These are phyloP conservation scores for Xestia sexstrigata DNA, from an alignment of 2,888 invertebrate species.

Conservation along the genomic window DNA sequence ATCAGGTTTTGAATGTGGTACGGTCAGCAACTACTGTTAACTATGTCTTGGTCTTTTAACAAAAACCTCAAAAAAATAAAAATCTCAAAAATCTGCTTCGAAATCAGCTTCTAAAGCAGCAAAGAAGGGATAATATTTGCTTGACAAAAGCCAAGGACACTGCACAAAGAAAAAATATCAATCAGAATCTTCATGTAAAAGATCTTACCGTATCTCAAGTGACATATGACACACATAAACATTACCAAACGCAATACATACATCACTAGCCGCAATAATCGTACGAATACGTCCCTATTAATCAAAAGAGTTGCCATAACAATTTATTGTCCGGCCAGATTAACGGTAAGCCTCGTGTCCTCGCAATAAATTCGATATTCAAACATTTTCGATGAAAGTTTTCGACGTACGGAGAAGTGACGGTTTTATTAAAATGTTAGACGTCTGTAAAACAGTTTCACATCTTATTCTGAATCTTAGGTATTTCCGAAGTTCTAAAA, in stretches of 20 bases:
- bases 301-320: conserved; percentile 78
- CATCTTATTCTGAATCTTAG: not conserved
- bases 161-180: not conserved
- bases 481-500: not conserved
- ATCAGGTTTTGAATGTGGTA: not conserved
- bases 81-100: too few species aligned
- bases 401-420: conserved; percentile 27
- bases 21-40: not conserved
- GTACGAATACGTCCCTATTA: conserved; percentile 75
- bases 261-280: conserved; percentile 74
- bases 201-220: conserved; percentile 2
- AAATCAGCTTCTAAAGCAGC: not conserved
- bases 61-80: not conserved
- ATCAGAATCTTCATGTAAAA: not conserved
- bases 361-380: conserved; percentile 69
- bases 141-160: not conserved
- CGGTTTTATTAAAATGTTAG: conserved; percentile 46
- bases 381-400: conserved; percentile 59
- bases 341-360: conserved; percentile 78
- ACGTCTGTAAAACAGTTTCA: not conserved
- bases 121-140: not conserved
- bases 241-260: conserved; percentile 58
- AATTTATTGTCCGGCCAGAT: conserved; percentile 80
- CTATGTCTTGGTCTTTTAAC: not conserved
- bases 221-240: conserved; percentile 25